A percentile compares a stretch with the other conserved stretches of the same genome.
Conservation (phyloP, 2,888 invertebrate genomes). For the Scaptomyza parva region DNA sequence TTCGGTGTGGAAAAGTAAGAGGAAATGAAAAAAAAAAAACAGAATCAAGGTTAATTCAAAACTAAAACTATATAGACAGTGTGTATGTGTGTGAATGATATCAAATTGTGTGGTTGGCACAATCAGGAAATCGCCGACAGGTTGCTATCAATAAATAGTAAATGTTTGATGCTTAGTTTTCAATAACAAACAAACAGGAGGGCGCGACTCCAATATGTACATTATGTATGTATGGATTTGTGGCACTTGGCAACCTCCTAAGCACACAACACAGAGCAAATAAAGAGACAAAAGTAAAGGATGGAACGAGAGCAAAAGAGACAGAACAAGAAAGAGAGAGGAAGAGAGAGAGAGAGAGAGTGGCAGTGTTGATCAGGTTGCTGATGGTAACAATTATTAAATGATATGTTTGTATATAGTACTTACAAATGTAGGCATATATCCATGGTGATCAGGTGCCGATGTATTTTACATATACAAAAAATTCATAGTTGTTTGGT, state of each 20-base stretch:
- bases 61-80: not conserved
- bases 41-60: not conserved
- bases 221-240: not conserved
- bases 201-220: conserved; percentile 8
- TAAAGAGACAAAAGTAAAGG: not conserved
- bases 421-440: conserved; percentile 19
- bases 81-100: conserved; percentile 43
- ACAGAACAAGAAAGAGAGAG: not conserved
- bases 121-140: conserved; percentile 35
- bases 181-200: conserved; percentile 77
- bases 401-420: conserved; percentile 7
- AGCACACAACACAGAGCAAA: conserved; percentile 1
- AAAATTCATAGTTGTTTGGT: not conserved
- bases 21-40: not conserved
- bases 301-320: not conserved
- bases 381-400: conserved; percentile 35
- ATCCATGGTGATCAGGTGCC: conserved; percentile 53
- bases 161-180: conserved; percentile 68
- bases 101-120: conserved; percentile 4
- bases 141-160: conserved; percentile 75
- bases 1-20: not conserved
- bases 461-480: conserved; percentile 10
- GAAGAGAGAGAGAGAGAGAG: not conserved
- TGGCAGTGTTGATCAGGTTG: conserved; percentile 50
- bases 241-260: conserved; percentile 60